Percentiles rank a stretch among this genome's conserved stretches.
phyloP scores from a whole-genome alignment of 2,797 vertebrate genomes.

The Nannoperca obscura region DNA sequence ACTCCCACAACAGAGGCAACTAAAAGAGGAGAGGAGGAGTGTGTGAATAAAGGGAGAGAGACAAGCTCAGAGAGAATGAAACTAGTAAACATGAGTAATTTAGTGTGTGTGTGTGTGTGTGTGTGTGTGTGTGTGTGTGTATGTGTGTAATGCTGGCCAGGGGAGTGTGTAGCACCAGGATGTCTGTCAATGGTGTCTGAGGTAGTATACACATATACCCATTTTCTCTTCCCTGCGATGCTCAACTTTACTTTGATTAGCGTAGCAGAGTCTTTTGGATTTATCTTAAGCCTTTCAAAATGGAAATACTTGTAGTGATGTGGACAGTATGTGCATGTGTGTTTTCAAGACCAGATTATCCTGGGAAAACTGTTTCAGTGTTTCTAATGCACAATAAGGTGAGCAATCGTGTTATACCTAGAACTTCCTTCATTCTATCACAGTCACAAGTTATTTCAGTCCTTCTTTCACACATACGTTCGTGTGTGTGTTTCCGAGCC shows the following conservation, averaged over 20 bases:
- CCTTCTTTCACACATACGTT: constrained; percentile 16
- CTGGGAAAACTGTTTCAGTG: neutral
- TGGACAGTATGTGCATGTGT: constrained; percentile 11
- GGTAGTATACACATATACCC: neutral
- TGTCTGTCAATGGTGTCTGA: neutral
- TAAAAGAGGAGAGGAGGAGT: constrained; percentile 48
- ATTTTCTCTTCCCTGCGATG: neutral
- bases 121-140: constrained; percentile 16
- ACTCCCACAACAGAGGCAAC: constrained; percentile 56
- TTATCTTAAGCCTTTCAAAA: constrained; percentile 45
- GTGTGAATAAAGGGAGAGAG: constrained; percentile 34
- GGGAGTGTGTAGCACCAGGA: neutral
- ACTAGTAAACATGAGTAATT: neutral
- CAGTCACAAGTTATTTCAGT: constrained; percentile 10
- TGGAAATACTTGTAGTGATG: constrained; percentile 31
- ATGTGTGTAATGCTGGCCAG: constrained; percentile 1
- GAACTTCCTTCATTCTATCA: neutral
- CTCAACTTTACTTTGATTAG: constrained; percentile 24
- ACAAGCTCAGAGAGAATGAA: constrained; percentile 29
- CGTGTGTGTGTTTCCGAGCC: constrained; percentile 1
- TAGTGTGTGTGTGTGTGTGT: constrained; percentile 19
- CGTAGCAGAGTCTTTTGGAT: constrained; percentile 22
- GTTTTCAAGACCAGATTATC: neutral
- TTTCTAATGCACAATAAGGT: neutral
- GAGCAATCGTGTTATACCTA: neutral